Evolutionary conservation across 2,113 vertebrate species (phyloP).

Genomic region (Numenius arquata): DNA sequence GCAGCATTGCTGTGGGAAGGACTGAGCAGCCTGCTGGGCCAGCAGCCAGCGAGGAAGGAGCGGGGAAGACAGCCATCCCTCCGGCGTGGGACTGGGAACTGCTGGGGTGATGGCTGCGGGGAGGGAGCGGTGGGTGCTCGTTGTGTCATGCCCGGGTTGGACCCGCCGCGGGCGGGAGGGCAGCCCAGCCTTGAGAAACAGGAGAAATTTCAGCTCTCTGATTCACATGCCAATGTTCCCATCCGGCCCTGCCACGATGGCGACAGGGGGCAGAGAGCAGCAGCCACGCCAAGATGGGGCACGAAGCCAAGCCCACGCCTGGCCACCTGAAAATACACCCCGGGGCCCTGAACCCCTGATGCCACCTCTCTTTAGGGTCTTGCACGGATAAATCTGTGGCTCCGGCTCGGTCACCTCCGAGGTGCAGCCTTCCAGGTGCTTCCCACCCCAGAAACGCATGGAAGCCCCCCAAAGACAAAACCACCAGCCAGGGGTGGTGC

Average conservation of each 20-base stretch:
- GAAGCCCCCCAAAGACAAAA: not conserved
- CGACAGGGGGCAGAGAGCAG: not conserved
- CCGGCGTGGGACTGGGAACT: rapidly evolving
- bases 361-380: not conserved
- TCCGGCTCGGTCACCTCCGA: not conserved
- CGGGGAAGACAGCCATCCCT: not conserved
- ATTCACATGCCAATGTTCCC: not conserved
- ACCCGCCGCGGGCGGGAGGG: not conserved
- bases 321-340: not conserved
- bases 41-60: not conserved
- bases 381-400: not conserved
- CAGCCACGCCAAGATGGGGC: rapidly evolving
- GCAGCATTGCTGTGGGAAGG: not conserved
- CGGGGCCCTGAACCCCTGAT: rapidly evolving
- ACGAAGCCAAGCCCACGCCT: rapidly evolving
- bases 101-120: not conserved
- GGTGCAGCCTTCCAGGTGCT: not conserved
- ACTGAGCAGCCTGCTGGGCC: not conserved
- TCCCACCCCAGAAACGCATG: rapidly evolving
- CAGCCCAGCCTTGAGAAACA: not conserved
- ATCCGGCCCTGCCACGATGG: rapidly evolving
- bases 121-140: rapidly evolving
- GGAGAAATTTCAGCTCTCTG: not conserved
- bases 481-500: rapidly evolving
- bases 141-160: not conserved